Conservation (phyloP, 2,113 vertebrate genomes). For the Genyomyrus donnyi region DNA sequence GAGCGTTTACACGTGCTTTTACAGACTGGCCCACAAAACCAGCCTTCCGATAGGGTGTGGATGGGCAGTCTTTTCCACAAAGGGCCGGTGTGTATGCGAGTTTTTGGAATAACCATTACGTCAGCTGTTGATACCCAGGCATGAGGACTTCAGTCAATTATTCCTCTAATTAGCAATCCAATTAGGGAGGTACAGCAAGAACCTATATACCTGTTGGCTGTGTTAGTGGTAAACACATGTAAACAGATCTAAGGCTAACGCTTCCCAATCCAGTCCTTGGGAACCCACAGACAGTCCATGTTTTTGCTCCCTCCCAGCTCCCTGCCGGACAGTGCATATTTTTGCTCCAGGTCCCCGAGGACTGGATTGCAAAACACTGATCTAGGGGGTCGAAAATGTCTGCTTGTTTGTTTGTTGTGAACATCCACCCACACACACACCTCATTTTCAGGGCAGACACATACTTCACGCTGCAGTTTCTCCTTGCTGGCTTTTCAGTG, state of each 20-base stretch:
- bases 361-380: background rate
- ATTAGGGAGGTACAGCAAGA: no score
- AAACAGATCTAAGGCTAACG: background rate
- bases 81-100: no score
- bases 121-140: no score
- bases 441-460: background rate
- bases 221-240: background rate
- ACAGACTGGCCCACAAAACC: background rate
- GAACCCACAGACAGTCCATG: background rate
- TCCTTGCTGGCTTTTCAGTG: background rate
- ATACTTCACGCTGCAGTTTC: background rate
- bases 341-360: background rate
- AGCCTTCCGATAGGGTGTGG: background rate
- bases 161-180: no score
- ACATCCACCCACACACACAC: background rate
- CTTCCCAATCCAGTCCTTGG: background rate
- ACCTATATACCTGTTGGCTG: background rate
- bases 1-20: background rate
- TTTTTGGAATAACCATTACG: no score
- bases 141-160: no score
- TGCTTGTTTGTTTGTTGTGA: background rate
- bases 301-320: background rate
- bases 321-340: background rate
- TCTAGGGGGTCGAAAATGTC: background rate
- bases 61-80: background rate